These are phyloP conservation scores for Pseudomyrmex flavicornis DNA, from an alignment of 1,140 invertebrate species.

Conservation along the genomic window DNA sequence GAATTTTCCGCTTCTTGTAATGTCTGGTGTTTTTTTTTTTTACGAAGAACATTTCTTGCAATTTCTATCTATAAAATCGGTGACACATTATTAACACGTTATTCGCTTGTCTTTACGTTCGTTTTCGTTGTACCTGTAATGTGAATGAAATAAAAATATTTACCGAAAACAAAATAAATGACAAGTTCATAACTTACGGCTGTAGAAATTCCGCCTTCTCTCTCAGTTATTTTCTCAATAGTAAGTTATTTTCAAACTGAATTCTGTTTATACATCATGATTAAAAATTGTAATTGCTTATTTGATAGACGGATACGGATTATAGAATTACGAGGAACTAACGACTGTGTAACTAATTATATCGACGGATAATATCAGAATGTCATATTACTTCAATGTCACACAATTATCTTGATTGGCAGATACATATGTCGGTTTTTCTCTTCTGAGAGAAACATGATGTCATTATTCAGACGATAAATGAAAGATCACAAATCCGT, in stretches of 20 bases:
- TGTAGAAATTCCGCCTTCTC: neutral
- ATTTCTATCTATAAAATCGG: no score
- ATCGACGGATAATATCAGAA: slow-evolving; percentile 7
- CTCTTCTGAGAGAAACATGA: slow-evolving; percentile 12
- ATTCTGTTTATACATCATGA: neutral
- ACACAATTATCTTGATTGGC: slow-evolving; percentile 29
- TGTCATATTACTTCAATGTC: slow-evolving; percentile 3
- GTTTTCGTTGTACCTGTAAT: no score
- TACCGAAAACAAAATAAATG: neutral
- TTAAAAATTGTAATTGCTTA: neutral
- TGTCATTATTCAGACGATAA: slow-evolving; percentile 32
- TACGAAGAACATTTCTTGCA: no score
- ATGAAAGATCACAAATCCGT: slow-evolving; percentile 62
- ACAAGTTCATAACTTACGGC: neutral
- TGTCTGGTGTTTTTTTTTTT: neutral
- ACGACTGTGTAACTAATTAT: slow-evolving; percentile 7
- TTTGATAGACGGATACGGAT: slow-evolving; percentile 8
- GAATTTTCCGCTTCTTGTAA: neutral
- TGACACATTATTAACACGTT: no score
- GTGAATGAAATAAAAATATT: neutral
- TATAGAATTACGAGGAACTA: neutral
- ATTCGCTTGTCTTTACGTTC: no score
- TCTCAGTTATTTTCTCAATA: neutral
- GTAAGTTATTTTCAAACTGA: neutral
- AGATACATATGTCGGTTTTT: slow-evolving; percentile 11